phyloP scores from a whole-genome alignment of 2,797 vertebrate species.

The Microctenopoma stevenorrisi region DNA sequence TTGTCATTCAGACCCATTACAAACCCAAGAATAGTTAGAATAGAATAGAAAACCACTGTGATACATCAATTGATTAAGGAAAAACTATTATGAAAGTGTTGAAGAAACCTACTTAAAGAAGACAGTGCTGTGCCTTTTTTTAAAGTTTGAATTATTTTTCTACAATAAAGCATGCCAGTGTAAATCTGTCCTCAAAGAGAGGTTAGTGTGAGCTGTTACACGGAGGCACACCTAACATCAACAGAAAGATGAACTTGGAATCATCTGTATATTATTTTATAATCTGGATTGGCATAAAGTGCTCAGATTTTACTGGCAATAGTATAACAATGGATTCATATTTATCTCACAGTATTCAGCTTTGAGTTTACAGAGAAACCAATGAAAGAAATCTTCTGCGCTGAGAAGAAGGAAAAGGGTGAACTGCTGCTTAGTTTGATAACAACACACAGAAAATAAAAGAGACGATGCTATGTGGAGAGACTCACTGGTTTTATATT shows the following conservation, averaged over 20 bases:
- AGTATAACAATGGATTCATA: background rate
- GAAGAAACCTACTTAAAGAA: too few species aligned
- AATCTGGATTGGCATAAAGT: background rate
- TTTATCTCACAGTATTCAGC: background rate
- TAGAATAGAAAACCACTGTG: too few species aligned
- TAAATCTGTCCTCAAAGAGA: too few species aligned
- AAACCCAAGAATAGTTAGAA: too few species aligned
- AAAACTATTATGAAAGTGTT: too few species aligned
- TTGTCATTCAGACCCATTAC: too few species aligned
- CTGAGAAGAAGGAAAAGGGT: background rate
- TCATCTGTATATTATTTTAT: background rate
- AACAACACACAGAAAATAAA: background rate
- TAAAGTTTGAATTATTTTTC: too few species aligned
- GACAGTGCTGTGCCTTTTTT: too few species aligned
- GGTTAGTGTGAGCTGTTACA: too few species aligned
- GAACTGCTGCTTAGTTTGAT: background rate
- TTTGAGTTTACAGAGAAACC: background rate
- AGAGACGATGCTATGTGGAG: too few species aligned
- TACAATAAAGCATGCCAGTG: too few species aligned
- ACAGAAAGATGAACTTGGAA: background rate
- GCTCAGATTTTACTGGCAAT: background rate
- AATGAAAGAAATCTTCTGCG: background rate
- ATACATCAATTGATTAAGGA: too few species aligned
- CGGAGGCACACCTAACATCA: background rate
- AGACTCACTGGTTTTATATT: background rate